A percentile compares a stretch with the other conserved stretches of the same genome.
Conservation (phyloP, 2,113 vertebrate species). For the Pseudolaguvia tuberculata region DNA sequence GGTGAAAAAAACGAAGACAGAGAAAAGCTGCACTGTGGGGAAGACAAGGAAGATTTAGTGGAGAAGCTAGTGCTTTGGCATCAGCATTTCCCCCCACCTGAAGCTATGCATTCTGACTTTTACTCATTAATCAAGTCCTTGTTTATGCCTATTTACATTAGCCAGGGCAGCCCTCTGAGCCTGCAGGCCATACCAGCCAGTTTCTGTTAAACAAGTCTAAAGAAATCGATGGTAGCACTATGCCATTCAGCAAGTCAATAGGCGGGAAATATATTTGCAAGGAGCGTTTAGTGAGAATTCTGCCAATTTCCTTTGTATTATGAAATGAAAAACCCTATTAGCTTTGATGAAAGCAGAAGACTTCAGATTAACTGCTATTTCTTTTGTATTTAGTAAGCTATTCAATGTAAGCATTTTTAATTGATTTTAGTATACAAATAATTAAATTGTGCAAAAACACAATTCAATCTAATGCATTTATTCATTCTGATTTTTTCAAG, state of each 20-base stretch:
- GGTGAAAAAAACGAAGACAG: not conserved
- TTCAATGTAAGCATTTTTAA: not conserved
- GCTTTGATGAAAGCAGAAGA: not conserved
- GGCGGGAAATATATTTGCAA: not conserved
- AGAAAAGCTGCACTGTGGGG: not conserved
- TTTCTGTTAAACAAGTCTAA: slow-evolving; percentile 41
- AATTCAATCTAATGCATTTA: not conserved
- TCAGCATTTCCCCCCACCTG: slow-evolving; percentile 5
- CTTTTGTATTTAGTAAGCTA: not conserved
- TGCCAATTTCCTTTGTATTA: slow-evolving; percentile 18
- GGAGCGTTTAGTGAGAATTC: slow-evolving; percentile 28
- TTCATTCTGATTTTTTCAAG: not conserved
- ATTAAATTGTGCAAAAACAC: not conserved
- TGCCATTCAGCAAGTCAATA: slow-evolving; percentile 39
- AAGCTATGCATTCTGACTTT: slow-evolving; percentile 23
- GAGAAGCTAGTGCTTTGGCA: not conserved
- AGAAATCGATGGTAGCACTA: slow-evolving; percentile 11
- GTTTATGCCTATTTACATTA: slow-evolving; percentile 47
- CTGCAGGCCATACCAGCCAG: slow-evolving; percentile 17
- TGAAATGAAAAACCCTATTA: slow-evolving; percentile 17
- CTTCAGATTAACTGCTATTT: not conserved
- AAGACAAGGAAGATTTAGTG: slow-evolving; percentile 27
- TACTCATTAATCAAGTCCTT: slow-evolving; percentile 36
- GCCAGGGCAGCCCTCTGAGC: slow-evolving; percentile 14
- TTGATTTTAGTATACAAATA: not conserved